These are phyloP conservation scores for Meiosimyza decipiens DNA, from an alignment of 2,888 invertebrate genomes.

Conservation along the genomic window DNA sequence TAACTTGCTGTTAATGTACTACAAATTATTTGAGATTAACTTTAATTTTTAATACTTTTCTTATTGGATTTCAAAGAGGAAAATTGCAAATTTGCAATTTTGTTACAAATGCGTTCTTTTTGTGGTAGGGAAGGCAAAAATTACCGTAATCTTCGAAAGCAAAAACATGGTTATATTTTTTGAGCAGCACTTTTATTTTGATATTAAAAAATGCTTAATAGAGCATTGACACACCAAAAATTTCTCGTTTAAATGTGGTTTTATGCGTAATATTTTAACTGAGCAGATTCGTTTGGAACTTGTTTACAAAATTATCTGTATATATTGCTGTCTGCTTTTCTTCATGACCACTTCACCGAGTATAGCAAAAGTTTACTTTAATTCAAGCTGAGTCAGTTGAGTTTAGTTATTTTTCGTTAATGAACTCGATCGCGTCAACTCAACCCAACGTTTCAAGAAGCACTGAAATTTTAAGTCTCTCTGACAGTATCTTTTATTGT, in stretches of 20 bases:
- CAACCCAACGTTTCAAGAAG: conserved; percentile 52
- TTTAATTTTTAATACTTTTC: conserved; percentile 34
- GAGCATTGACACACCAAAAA: no score
- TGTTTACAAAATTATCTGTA: background rate
- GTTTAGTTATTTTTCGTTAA: conserved; percentile 10
- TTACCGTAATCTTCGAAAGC: conserved; percentile 57
- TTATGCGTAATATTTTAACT: background rate
- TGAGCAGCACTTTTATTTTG: background rate
- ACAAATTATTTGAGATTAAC: conserved; percentile 9
- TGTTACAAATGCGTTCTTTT: conserved; percentile 59
- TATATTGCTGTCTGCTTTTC: background rate
- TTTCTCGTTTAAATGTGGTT: background rate
- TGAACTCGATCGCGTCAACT: conserved; percentile 16
- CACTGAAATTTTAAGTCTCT: conserved; percentile 59
- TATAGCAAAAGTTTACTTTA: background rate
- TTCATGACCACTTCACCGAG: no score
- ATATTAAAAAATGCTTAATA: no score
- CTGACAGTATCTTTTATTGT: conserved; percentile 59
- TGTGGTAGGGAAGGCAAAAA: conserved; percentile 59
- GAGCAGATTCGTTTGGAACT: background rate
- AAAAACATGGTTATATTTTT: conserved; percentile 4
- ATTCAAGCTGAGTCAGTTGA: conserved; percentile 12
- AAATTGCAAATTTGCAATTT: conserved; percentile 18
- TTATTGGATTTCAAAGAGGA: conserved; percentile 34
- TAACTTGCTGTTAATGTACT: conserved; percentile 12